Base-by-base conservation (phyloP, 2,797 vertebrate genomes). In the Halcyon leucocephala region DNA sequence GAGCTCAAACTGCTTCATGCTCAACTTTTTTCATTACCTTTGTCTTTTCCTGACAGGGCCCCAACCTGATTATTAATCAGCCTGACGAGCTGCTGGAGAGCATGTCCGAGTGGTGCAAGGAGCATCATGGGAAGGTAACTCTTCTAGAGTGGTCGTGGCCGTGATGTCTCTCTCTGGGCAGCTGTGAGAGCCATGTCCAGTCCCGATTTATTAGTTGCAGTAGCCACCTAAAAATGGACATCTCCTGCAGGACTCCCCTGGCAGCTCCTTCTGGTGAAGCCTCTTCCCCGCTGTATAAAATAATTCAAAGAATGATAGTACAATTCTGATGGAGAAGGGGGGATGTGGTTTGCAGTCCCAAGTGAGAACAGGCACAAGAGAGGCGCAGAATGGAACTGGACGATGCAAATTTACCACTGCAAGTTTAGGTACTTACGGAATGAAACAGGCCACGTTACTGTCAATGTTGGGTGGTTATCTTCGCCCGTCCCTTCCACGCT, bases 71-170 rank as follows among this genome's bases (percentile, higher is more conserved):
- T 9, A 99, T 99, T 48, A 99, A 99, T 12, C 99, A 99, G 97
- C 98, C 99, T 3, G 98, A 99, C 7, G 98, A 99, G 93, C 97
- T 99, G 85, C 97, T 99, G 97, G 99, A 99, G 10, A 80, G 98
- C 96, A 99, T 99, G 99, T 99, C 99, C 2, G 99, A 99, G 33
- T 99, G 99, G 99, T 99, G 99, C 97, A 99, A 99, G 95, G 99
- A 99, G 94, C 99, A 99, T 67, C 99, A 99, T 41, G 99, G 99
- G 33, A 98, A 99, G 98, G 99, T 99, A 97, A 97, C 42, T 42
- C 29, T 6, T 7, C 42, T 6, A 2, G 13, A 8, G 28, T 51
- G 0, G 60, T 57, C 79, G 7, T 14, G 48, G 44, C 71, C 35
- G 20, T 74, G 3, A 25, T 55, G 69, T 18, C 91, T 57, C n/a